These are phyloP conservation scores for Recurvirostra avosetta DNA, from an alignment of 2,113 vertebrate species.

Conservation along the genomic window DNA sequence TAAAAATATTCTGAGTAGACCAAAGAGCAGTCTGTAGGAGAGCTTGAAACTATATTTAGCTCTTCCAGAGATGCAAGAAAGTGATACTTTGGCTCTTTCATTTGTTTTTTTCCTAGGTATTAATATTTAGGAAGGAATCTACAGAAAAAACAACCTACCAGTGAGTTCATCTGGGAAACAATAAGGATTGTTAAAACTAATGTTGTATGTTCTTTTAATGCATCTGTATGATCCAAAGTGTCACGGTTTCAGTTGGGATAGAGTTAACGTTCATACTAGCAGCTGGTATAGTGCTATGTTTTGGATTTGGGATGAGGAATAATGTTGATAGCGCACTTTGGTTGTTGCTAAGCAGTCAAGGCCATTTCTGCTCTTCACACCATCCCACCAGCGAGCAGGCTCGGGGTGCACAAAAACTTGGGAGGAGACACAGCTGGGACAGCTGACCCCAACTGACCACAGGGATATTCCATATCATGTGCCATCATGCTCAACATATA, in stretches of 20 bases:
- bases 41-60: neutral
- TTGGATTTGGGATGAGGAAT: neutral
- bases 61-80: neutral
- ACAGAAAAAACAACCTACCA: neutral
- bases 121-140: neutral
- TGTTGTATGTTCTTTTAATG: neutral
- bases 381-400: neutral
- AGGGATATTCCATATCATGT: neutral
- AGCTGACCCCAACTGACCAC: neutral
- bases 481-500: neutral
- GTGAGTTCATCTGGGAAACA: neutral
- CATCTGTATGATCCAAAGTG: neutral
- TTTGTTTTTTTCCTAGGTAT: neutral
- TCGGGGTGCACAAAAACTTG: neutral
- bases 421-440: neutral
- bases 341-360: neutral
- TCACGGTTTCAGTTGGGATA: neutral
- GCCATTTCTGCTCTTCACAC: neutral
- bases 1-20: neutral
- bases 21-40: neutral
- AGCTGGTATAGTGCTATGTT: neutral
- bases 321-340: neutral
- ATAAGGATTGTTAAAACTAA: neutral
- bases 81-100: neutral
- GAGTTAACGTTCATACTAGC: neutral